These are phyloP conservation scores for Catamblyrhynchus diadema DNA, from an alignment of 2,797 vertebrate species.

Conservation along the genomic window DNA sequence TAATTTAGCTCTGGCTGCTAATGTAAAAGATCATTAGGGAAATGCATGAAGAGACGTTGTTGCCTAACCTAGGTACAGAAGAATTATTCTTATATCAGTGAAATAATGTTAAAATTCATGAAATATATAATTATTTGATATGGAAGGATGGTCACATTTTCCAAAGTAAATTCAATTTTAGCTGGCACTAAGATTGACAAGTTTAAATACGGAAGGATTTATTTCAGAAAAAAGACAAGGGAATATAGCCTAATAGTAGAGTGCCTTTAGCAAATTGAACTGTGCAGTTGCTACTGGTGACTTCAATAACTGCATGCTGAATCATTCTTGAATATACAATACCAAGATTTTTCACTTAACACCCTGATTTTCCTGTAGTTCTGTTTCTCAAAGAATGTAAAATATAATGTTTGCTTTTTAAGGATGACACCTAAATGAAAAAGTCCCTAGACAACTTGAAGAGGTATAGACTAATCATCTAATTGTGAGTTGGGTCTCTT, in stretches of 20 bases:
- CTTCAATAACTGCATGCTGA: background rate
- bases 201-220: background rate
- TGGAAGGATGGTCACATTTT: background rate
- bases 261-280: background rate
- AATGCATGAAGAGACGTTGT: background rate
- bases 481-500: background rate
- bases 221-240: background rate
- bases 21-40: background rate
- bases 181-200: background rate
- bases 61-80: background rate
- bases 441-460: background rate
- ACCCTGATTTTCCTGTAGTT: background rate
- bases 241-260: background rate
- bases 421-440: background rate
- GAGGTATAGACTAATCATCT: background rate
- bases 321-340: background rate
- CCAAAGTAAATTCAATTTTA: slow-evolving; percentile 9
- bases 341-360: background rate
- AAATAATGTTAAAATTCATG: background rate
- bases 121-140: background rate
- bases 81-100: background rate
- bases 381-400: background rate
- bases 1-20: background rate
- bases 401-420: background rate
- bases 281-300: background rate